Base-by-base conservation (phyloP, 1,140 invertebrate species). In the Anastatus disparis region DNA sequence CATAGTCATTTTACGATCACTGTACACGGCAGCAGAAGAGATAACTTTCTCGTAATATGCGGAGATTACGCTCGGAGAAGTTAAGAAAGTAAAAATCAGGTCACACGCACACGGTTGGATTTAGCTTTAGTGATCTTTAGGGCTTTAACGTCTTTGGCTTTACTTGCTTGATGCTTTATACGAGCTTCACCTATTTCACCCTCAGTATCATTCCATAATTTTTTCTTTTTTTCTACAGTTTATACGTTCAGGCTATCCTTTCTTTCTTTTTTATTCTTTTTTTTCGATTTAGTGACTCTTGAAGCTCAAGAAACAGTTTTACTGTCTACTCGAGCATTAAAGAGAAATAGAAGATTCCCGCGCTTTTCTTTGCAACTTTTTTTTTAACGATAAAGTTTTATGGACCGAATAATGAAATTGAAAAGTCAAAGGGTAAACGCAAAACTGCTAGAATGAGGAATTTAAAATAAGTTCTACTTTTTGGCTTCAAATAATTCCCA, bases 31-130 rank as follows among this genome's bases (percentile, higher is more conserved):
- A 26, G 8, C 10, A 50, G 17, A n/a, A 8, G 44, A 50, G 44
- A 50, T 61, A 63, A 63, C 61, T 63, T 31, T 48, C 44, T 48
- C 29, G 61, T 63, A 63, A 48, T 63, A 63, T 20, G 44, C 27
- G 61, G 26, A 63, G 42, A 63, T 63, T 35, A 50, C 61, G 44
- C 26, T 38, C 31, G 26, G 61, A n/a, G 24, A 26, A 50, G 61
- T 50, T 63, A 63, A 63, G 40, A 63, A 63, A 63, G 42, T 63
- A 63, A 63, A 38, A 63, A 63, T 50, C 42, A 44, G 61, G 61
- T 63, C 61, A 63, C 61, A 50, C 29, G 42, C 44, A 29, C 40
- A 7, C 59, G 27, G 6, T 17, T 12, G 27, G 31, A 35, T 13
- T 3, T 2, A 6, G 10, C 55, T 13, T 40, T n/a, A n/a, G n/a